Evolutionary conservation across 2,888 invertebrate species (phyloP).

Genomic region (Osmoderma eremita): DNA sequence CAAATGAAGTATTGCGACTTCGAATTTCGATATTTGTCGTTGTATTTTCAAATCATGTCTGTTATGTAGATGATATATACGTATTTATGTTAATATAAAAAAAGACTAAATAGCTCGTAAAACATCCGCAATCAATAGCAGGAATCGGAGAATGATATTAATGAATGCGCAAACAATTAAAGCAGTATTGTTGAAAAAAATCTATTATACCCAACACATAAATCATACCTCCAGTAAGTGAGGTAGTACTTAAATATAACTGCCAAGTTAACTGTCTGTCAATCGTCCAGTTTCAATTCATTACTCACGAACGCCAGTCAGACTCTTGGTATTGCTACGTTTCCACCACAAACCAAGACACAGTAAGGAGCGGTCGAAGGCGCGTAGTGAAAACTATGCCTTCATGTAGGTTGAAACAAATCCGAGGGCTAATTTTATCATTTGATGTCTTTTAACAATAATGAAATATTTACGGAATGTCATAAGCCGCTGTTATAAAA

Average conservation of each 20-base stretch:
- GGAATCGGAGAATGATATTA: slow-evolving; percentile 34
- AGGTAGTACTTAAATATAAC: slow-evolving; percentile 44
- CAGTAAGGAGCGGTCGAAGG: not conserved
- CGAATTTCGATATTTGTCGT: too few species aligned
- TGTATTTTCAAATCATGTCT: too few species aligned
- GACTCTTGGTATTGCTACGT: slow-evolving; percentile 5
- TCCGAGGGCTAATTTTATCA: slow-evolving; percentile 7
- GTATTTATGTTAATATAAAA: not conserved
- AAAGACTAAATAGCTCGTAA: slow-evolving; percentile 3
- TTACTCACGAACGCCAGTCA: slow-evolving; percentile 40
- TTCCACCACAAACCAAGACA: slow-evolving; percentile 3
- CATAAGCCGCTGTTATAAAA: slow-evolving; percentile 4
- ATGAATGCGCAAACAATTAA: slow-evolving; percentile 40
- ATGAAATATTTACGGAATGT: slow-evolving; percentile 20
- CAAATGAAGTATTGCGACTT: too few species aligned
- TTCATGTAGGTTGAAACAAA: too few species aligned
- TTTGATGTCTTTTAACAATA: slow-evolving; percentile 5
- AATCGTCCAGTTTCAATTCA: slow-evolving; percentile 42
- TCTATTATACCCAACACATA: slow-evolving; percentile 43
- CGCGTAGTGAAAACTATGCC: too few species aligned
- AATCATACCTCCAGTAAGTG: slow-evolving; percentile 44
- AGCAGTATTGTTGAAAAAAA: slow-evolving; percentile 40
- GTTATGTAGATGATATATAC: too few species aligned
- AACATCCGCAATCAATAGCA: slow-evolving; percentile 23
- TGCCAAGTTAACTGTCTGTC: slow-evolving; percentile 44